Base-by-base conservation (phyloP, 2,113 vertebrate genomes). In the Jaculus jaculus region DNA sequence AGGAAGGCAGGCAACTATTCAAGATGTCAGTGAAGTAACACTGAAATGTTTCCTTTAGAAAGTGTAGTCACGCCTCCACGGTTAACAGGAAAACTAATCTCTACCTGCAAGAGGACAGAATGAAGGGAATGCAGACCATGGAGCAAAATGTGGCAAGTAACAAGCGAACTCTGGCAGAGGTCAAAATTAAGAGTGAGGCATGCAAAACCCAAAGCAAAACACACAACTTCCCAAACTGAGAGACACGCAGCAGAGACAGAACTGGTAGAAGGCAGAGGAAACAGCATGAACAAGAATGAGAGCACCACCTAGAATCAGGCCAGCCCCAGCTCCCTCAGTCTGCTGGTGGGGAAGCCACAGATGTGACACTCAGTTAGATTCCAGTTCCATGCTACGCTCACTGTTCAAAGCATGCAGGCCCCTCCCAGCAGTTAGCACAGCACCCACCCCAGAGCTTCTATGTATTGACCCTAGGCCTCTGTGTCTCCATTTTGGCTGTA, bases 291-390 rank as follows among this genome's bases (percentile, higher is more conserved):
- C 69, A 77, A 42, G 82, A 96, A 80, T 37, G 97, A 92, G 83
- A 97, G 97, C 96, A 97, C 95, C 96, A 95, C 90, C 78, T 97
- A 95, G 96, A 97, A 96, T 96, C 96, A 98, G 97, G 98, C 97
- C 97, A 98, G 97, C 97, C 96, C 95, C 95, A 97, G 97, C 96
- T 96, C 97, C 96, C 97, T 96, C 86, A 91, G 93, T 84, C 91
- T 94, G 87, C 96, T 97, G 97, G 91, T 95, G 96, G 98, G 98
- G 97, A 98, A 98, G 97, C 98, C 99, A 99, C 98, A 99, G 99
- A 99, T 99, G 99, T 99, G 99, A 99, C 98, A 99, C 99, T 99
- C 99, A 98, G 97, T 98, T 98, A 99, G 95, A 98, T 98, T 98
- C 98, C 98, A 97, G 98, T 98, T 98, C 98, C 97, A 97, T 96